phyloP scores from a whole-genome alignment of 2,797 vertebrate species.

The Thaleichthys pacificus region DNA sequence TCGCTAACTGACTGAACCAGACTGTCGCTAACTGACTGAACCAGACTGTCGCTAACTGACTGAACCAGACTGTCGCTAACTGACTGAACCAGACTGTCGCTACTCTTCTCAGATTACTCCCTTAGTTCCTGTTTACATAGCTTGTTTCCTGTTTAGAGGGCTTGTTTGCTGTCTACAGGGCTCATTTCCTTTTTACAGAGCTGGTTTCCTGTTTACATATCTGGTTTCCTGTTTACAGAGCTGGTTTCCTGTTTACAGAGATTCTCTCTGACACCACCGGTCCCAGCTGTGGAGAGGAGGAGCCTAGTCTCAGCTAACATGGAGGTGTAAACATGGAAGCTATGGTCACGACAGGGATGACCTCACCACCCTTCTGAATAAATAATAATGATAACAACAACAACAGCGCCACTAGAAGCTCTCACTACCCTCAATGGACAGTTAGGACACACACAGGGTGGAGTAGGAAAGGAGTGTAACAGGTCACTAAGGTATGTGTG shows the following conservation, averaged over 20 bases:
- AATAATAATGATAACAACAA: too few relatives aligned
- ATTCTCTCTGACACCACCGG: not conserved
- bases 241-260: not conserved
- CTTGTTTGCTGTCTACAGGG: too few relatives aligned
- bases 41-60: not conserved
- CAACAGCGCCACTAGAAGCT: too few relatives aligned
- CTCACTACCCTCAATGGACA: too few relatives aligned
- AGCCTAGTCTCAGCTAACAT: too few relatives aligned
- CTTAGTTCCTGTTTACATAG: too few relatives aligned
- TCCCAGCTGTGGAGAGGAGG: not conserved
- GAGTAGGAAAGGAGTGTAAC: not conserved
- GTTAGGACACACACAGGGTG: not conserved
- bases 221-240: too few relatives aligned
- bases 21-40: not conserved
- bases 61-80: not conserved
- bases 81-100: not conserved
- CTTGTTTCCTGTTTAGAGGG: too few relatives aligned
- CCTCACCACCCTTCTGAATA: not conserved
- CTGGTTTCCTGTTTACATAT: too few relatives aligned
- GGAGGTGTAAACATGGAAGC: not conserved
- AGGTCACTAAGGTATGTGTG: not conserved
- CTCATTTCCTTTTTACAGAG: slow-evolving; percentile 9
- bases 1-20: not conserved
- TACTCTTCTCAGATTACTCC: too few relatives aligned
- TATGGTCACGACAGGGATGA: not conserved